Evolutionary conservation across 2,888 invertebrate species (phyloP).

Genomic region (Sarcophaga carnaria): DNA sequence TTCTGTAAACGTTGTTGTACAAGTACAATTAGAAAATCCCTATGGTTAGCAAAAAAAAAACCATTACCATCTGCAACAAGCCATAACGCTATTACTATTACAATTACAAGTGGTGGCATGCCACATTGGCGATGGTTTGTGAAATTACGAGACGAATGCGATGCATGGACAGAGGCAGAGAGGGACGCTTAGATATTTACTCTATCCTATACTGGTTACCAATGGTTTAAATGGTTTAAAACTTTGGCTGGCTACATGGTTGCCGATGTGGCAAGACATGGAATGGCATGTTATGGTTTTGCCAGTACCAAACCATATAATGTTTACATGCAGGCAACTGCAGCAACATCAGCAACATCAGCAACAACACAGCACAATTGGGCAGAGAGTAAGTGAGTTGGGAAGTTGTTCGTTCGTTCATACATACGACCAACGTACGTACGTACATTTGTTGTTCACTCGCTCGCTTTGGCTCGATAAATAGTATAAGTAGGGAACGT

Average conservation of each 20-base stretch:
- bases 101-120: conserved; percentile 29
- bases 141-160: conserved; percentile 15
- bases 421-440: background rate
- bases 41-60: conserved; percentile 3
- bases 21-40: conserved; percentile 23
- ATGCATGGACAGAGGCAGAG: background rate
- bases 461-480: conserved; percentile 35
- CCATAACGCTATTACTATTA: conserved; percentile 46
- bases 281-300: conserved; percentile 3
- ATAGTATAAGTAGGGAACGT: background rate
- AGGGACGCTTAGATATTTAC: conserved; percentile 1
- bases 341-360: background rate
- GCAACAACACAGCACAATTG: background rate
- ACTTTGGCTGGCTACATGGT: conserved; percentile 23
- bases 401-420: conserved; percentile 36
- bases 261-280: conserved; percentile 21
- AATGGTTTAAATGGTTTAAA: conserved; percentile 52
- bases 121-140: conserved; percentile 31
- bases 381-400: conserved; percentile 45
- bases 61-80: conserved; percentile 55
- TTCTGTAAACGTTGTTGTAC: background rate
- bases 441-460: conserved; percentile 29
- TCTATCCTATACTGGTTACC: conserved; percentile 56
- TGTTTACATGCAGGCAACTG: background rate
- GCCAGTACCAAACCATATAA: background rate